Percentiles rank a stretch among this genome's conserved stretches.
Conservation (phyloP, 2,113 vertebrate genomes). For the Onychostruthus taczanowskii region DNA sequence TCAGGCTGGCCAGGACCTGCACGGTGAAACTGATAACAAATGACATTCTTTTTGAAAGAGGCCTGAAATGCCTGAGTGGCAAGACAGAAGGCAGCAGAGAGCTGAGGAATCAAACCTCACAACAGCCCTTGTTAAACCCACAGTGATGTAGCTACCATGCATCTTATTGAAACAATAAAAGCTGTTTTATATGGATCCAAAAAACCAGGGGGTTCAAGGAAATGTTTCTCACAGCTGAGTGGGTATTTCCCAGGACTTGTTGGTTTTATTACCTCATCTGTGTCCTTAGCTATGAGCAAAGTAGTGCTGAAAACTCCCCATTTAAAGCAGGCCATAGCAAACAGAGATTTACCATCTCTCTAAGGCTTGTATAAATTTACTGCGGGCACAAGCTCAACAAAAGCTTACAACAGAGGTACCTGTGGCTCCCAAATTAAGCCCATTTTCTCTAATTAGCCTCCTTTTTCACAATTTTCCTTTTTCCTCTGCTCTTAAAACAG, state of each 20-base stretch:
- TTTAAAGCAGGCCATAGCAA: conserved; percentile 50
- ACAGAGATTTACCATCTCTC: conserved; percentile 9
- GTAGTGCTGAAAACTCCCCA: conserved; percentile 40
- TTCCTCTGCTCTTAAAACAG: background rate
- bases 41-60: background rate
- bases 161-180: background rate
- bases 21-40: background rate
- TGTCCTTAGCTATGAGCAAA: conserved; percentile 17
- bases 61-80: background rate
- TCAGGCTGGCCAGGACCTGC: background rate
- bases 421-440: conserved; percentile 68
- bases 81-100: conserved; percentile 38
- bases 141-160: background rate
- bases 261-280: conserved; percentile 63
- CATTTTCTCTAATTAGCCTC: conserved; percentile 69
- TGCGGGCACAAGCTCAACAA: conserved; percentile 63
- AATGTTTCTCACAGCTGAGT: conserved; percentile 30
- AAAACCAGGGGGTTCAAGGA: background rate
- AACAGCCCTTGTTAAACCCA: background rate
- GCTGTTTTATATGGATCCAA: background rate
- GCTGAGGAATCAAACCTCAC: background rate
- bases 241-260: conserved; percentile 30
- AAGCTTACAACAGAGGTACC: conserved; percentile 69
- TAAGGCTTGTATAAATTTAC: conserved; percentile 57
- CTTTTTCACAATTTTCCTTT: conserved; percentile 58